Evolutionary conservation across 2,797 vertebrate genomes (phyloP), one percentile per base, ranked within the genome.

Genomic region (Catostomus latipinnis): DNA sequence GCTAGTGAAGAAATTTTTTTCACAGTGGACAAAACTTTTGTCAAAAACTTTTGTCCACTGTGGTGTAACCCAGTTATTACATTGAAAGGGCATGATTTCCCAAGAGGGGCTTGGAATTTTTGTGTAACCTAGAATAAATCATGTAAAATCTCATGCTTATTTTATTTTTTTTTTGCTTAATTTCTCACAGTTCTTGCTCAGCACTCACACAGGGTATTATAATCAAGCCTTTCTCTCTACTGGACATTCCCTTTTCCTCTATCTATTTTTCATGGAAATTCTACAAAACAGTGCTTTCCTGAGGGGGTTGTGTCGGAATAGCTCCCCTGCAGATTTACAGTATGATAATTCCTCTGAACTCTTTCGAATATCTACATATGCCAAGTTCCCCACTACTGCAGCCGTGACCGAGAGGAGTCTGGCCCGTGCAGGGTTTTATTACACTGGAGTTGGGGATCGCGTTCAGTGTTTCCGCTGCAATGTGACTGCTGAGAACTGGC

Each of bases 401-500:
- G 89, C 94, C 0, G 93, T 99, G 8, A 96, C 96, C 0, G 97
- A 99, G 85, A 93, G 97, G 52, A 99, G 95, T 77, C 93, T 99
- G 65, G 97, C 98, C 0, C 94, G 95, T n/a, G 97, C 97, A 1
- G 97, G 97, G 0, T 99, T 98, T 92, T 98, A 96, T 87, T 99
- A 98, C 90, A 98, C 94, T 0, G 97, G 97, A 0, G 83, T 95
- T 34, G 94, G 95, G 0, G 97, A 98, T 89, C 93, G 95, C 6
- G 97, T 99, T 1, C 96, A 96, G 86, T 99, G 98, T 85, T 99
- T 97, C 91, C 92, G 88, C 56, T 99, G 98, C 86, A 96, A 96
- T 6, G 91, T 96, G 81, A 96, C 93, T 0, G 82, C 95, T 61
- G 97, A 98, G 71, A 97, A 94, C 86, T 99, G 98, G 97, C 97